These are phyloP conservation scores for Eremophila alpestris DNA, from an alignment of 2,797 vertebrate species.

Conservation along the genomic window DNA sequence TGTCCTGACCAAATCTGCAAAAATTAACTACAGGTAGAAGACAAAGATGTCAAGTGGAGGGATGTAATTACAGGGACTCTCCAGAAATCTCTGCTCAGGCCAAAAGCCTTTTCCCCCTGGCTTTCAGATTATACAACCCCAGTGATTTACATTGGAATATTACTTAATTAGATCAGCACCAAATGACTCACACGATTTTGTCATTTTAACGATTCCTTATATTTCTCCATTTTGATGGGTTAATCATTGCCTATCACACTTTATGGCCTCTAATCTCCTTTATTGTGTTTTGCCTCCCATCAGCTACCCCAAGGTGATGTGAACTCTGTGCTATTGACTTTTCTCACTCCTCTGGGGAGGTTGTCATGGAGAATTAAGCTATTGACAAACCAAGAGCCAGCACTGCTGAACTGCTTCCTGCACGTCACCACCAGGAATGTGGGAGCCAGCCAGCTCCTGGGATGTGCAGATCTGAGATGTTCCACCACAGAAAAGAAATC, in stretches of 20 bases:
- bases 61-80: background rate
- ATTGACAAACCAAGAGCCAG: conserved; percentile 75
- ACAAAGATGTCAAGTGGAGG: background rate
- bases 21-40: background rate
- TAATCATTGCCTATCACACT: conserved; percentile 76
- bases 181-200: conserved; percentile 65
- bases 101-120: background rate
- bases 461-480: conserved; percentile 50
- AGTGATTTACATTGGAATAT: conserved; percentile 57
- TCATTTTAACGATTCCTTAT: conserved; percentile 74
- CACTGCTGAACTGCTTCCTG: conserved; percentile 45
- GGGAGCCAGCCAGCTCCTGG: conserved; percentile 41
- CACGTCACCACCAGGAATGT: conserved; percentile 63
- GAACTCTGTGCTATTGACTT: conserved; percentile 77
- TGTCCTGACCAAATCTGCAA: background rate
- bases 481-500: conserved; percentile 37
- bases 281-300: conserved; percentile 74
- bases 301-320: conserved; percentile 75
- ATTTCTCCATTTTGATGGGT: conserved; percentile 80
- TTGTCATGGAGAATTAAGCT: conserved; percentile 77
- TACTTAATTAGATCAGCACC: conserved; percentile 62
- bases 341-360: conserved; percentile 71
- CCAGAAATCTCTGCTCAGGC: conserved; percentile 53
- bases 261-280: conserved; percentile 70
- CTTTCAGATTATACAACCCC: conserved; percentile 54